A percentile compares a stretch with the other conserved stretches of the same genome.
Conservation (phyloP, 2,888 invertebrate species). For the Folsomia manolachei region DNA sequence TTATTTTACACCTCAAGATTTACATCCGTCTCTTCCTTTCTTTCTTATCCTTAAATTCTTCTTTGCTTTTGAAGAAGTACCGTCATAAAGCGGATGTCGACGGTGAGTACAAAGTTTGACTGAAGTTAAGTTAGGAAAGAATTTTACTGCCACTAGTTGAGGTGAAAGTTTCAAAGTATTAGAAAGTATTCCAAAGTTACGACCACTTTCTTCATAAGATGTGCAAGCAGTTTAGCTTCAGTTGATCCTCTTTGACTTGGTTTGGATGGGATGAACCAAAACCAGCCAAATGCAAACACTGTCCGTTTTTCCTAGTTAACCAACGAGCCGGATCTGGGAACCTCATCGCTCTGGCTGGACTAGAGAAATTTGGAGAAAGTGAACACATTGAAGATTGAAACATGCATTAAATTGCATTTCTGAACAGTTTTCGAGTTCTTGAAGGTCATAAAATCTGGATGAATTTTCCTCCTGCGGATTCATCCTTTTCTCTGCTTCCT, state of each 20-base stretch:
- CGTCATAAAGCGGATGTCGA: not conserved
- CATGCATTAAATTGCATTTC: conserved; percentile 37
- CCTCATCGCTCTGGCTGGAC: not conserved
- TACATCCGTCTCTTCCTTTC: not conserved
- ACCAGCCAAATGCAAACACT: not conserved
- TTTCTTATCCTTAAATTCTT: too few species aligned
- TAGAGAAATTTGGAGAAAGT: not conserved
- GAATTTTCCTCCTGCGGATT: conserved; percentile 37
- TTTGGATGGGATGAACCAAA: too few species aligned
- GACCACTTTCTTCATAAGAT: not conserved
- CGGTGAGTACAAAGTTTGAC: not conserved
- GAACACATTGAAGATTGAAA: conserved; percentile 10
- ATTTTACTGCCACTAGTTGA: not conserved
- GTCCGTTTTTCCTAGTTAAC: not conserved
- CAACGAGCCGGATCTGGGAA: not conserved
- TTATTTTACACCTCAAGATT: conserved; percentile 2
- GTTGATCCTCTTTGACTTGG: not conserved
- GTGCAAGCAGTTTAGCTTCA: not conserved
- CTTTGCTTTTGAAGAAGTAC: too few species aligned
- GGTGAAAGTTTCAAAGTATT: conserved; percentile 1
- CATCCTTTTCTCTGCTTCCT: not conserved
- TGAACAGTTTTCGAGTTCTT: conserved; percentile 23
- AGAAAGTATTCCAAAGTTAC: conserved; percentile 2
- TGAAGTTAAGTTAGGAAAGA: not conserved
- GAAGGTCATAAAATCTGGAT: conserved; percentile 45